phyloP scores from a whole-genome alignment of 2,797 vertebrate genomes.

The Trematomus bernacchii region DNA sequence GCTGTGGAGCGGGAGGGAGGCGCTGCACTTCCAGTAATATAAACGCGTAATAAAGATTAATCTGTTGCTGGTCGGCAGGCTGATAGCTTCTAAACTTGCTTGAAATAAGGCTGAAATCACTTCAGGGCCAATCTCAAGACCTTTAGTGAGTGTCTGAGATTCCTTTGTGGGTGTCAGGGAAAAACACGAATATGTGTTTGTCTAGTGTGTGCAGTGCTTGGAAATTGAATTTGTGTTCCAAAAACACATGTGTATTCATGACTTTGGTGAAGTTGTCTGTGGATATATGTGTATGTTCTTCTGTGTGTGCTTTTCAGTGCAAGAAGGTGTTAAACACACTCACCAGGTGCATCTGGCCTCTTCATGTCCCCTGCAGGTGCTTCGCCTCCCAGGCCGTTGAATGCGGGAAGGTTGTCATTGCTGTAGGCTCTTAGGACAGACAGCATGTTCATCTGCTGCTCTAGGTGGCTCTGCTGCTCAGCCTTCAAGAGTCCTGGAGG shows the following conservation, averaged over 20 bases:
- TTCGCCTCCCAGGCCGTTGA: constrained; percentile 92
- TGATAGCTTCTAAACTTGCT: constrained; percentile 89
- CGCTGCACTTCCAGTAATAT: constrained; percentile 85
- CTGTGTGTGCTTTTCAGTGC: constrained; percentile 39
- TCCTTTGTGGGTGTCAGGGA: constrained; percentile 75
- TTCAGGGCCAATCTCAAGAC: constrained; percentile 84
- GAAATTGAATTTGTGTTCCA: constrained; percentile 66
- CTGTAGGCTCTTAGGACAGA: constrained; percentile 98
- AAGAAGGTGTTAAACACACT: constrained; percentile 82
- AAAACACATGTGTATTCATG: constrained; percentile 43
- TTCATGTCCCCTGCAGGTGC: constrained; percentile 90
- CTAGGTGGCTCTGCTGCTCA: constrained; percentile 90
- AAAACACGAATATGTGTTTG: constrained; percentile 72
- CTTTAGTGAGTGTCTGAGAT: constrained; percentile 75
- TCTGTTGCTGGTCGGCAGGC: constrained; percentile 86
- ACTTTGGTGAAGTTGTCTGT: constrained; percentile 18
- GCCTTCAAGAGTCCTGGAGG: constrained; percentile 90
- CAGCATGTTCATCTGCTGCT: constrained; percentile 96
- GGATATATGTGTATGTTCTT: constrained; percentile 10
- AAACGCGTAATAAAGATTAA: constrained; percentile 91
- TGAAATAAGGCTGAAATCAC: constrained; percentile 89
- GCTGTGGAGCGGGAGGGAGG: constrained; percentile 76
- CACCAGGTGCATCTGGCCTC: constrained; percentile 97
- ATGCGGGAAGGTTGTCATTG: constrained; percentile 93
- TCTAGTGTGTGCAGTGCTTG: constrained; percentile 51